phyloP scores from a whole-genome alignment of 2,797 vertebrate genomes.

The Gadopsis bispinosus region DNA sequence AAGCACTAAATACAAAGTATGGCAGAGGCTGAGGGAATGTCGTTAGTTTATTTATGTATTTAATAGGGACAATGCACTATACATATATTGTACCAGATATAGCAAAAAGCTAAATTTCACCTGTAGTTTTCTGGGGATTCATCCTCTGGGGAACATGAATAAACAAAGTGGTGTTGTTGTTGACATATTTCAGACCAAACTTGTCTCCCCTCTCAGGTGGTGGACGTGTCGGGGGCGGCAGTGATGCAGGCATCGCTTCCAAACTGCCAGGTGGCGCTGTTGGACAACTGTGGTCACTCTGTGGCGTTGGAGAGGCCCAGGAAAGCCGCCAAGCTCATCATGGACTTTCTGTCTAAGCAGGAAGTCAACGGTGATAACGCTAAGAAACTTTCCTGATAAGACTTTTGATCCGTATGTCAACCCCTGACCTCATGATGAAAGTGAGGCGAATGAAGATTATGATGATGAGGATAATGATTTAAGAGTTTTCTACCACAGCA shows the following conservation, averaged over 20 bases:
- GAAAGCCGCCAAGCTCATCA: conserved; percentile 89
- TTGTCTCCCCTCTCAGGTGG: conserved; percentile 81
- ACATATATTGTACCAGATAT: no score
- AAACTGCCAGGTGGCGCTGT: conserved; percentile 87
- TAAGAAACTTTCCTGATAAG: conserved; percentile 87
- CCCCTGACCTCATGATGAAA: background rate
- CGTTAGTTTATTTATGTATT: no score
- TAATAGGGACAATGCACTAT: no score
- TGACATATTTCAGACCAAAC: background rate
- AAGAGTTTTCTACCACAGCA: background rate
- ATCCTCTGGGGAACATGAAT: background rate
- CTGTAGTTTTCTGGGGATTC: background rate
- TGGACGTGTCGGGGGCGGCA: conserved; percentile 90
- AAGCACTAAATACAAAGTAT: no score
- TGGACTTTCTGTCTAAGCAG: conserved; percentile 86
- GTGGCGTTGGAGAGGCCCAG: conserved; percentile 92
- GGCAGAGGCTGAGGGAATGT: no score
- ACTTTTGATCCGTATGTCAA: background rate
- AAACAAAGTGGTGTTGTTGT: background rate
- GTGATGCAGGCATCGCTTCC: conserved; percentile 84
- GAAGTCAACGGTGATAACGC: conserved; percentile 66
- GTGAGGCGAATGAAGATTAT: background rate
- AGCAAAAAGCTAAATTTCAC: no score
- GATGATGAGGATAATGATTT: background rate
- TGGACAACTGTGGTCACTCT: conserved; percentile 94